Percentiles rank a stretch among this genome's conserved stretches.
phyloP scores from a whole-genome alignment of 2,797 vertebrate species.

The Urophycis tenuis region DNA sequence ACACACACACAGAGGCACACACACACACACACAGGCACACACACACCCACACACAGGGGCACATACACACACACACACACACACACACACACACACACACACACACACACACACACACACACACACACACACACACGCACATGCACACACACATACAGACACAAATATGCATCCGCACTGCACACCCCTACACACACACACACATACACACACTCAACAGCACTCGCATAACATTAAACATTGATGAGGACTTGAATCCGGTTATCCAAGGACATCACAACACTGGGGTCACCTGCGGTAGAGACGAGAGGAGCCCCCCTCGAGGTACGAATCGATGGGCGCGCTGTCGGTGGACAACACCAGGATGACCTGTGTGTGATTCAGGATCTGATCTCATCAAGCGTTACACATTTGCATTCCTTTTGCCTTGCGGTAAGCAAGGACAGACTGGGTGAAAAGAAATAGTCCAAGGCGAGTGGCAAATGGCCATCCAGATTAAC shows the following conservation, averaged over 20 bases:
- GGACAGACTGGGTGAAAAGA: not conserved
- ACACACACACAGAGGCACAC: no score
- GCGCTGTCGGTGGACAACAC: constrained; percentile 71
- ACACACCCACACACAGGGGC: not conserved
- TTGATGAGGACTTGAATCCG: not conserved
- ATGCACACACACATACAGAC: not conserved
- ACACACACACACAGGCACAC: not conserved
- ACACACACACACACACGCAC: not conserved
- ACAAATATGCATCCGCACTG: no score
- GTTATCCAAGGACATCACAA: not conserved
- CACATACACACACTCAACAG: not conserved
- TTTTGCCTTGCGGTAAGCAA: not conserved
- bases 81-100: not conserved
- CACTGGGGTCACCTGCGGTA: constrained; percentile 67
- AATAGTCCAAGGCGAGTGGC: no score
- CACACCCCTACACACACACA: not conserved
- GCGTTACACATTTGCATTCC: not conserved
- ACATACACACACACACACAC: not conserved
- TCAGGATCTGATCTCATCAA: not conserved
- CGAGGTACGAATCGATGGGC: constrained; percentile 57
- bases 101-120: not conserved
- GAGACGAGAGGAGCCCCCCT: constrained; percentile 69
- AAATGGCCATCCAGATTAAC: no score
- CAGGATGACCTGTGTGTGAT: constrained; percentile 63
- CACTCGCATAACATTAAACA: not conserved